Base-by-base conservation (phyloP, 2,797 vertebrate genomes). In the Rhynchotus rufescens region DNA sequence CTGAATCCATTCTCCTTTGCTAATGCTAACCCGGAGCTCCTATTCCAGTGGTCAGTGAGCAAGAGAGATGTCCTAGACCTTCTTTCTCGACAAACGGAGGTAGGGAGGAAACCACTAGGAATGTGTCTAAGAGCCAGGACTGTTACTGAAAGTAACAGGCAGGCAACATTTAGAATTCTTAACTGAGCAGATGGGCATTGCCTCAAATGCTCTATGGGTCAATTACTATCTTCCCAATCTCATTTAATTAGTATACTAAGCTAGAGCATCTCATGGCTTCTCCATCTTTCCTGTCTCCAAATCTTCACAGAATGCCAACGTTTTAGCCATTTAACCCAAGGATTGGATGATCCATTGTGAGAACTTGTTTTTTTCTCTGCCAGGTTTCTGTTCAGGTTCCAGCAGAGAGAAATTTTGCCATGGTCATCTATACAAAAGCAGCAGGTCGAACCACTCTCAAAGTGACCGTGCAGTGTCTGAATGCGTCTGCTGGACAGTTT, bases 1-100 rank as follows among this genome's bases (percentile, higher is more conserved):
- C 97, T 98, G 95, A 97, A 95, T 36, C 98, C 98, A 16, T 97
- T 98, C 68, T 97, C 97, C 89, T 97, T 98, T 28, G 91, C 97
- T 69, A 98, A 89, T 75, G 94, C 97, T 44, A 87, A 85, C 40
- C 94, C 96, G 20, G 94, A 92, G 23, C 96, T 98, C 69, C 91
- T 84, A 14, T 98, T 98, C 94, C 95, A 97, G 28, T 98, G 98
- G 98, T 95, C 96, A 61, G 86, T 97, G 94, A 97, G 92, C 93
- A 98, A 98, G 81, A 93, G 93, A 6, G 97, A 97, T 12, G 96
- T 98, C 6, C 67, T 98, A 60, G 97, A 97, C 44, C 90, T 98
- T 54, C 91, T 96, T 13, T 95, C 97, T 28, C 94, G 97, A 34
- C 97, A 98, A 66, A 90, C 88, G 12, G 95, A 97, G 96, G 97